Evolutionary conservation across 2,888 invertebrate genomes (phyloP).

Genomic region (Geophilus truncorum): DNA sequence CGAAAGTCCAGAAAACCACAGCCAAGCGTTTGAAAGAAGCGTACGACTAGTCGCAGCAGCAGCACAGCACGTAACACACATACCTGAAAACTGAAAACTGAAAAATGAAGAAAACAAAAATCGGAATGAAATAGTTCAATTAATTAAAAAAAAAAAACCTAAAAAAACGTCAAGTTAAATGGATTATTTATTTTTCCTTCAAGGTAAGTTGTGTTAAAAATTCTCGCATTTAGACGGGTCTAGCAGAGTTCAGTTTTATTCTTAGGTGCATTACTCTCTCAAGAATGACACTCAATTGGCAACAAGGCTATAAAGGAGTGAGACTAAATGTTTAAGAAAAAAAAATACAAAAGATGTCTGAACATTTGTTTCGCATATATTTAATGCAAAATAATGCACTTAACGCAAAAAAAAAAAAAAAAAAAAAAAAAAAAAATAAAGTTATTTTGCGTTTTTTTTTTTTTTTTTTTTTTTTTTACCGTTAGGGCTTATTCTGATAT

Average conservation of each 20-base stretch:
- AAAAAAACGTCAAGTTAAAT: not conserved
- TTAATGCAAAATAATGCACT: too few relatives aligned
- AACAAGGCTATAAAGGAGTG: slow-evolving; percentile 15
- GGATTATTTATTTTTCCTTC: not conserved
- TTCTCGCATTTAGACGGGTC: not conserved
- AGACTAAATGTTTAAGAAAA: not conserved
- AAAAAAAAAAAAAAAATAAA: too few relatives aligned
- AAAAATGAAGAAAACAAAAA: not conserved
- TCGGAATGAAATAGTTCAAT: not conserved
- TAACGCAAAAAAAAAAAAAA: too few relatives aligned
- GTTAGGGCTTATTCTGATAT: not conserved
- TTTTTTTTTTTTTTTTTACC: not conserved
- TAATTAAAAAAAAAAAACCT: not conserved
- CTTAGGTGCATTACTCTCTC: slow-evolving; percentile 21
- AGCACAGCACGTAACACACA: not conserved
- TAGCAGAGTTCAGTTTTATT: slow-evolving; percentile 1
- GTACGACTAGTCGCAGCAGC: not conserved
- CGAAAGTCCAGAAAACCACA: slow-evolving; percentile 27
- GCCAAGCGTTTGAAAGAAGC: not conserved
- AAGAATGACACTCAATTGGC: slow-evolving; percentile 16
- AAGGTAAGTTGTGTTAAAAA: not conserved
- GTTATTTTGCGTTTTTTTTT: too few relatives aligned
- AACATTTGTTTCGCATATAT: not conserved
- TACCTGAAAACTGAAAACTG: too few relatives aligned
- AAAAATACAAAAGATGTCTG: not conserved